Base-by-base conservation (phyloP, 2,888 invertebrate species). In the Stenurella melanura region DNA sequence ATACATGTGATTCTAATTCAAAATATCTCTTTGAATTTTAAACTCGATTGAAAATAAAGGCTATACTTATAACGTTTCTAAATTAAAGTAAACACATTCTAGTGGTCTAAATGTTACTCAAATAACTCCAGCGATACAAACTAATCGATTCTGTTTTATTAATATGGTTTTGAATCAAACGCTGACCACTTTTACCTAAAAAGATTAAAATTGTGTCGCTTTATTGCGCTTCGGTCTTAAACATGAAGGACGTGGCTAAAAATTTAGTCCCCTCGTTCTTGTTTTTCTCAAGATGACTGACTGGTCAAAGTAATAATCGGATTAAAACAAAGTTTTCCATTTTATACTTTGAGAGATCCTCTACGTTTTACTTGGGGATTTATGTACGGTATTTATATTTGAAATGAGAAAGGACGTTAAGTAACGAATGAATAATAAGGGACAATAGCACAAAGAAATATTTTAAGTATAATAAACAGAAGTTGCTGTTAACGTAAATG, bases 321-420 rank as follows among this genome's bases (percentile, higher is more conserved):
- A 69, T 69, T 69, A 69, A 56, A 69, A 42, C 30, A 68, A 34
- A 34, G 18, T 34, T 17, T 30, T 69, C 58, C n/a, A 68, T 67
- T 54, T 67, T 17, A 69, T 38, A 69, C 30, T 56, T 30, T 34
- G 56, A 34, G 26, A 57, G 38, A 34, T 6, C 57, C 57, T 69
- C 26, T 64, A 38, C 64, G 64, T 42, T 64, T 64, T 64, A 11
- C 21, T 19, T 42, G 3, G 12, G 63, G 12, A 2, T 19, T 38
- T 42, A 15, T 19, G 19, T 18, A 42, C 1, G 17, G n/a, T n/a
- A 34, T 26, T 58, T 69, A 30, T 57, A 30, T 17, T 26, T 17
- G 34, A 54, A 58, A 9, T 10, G 19, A 18, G 21, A 21, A 42
- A 1, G 10, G 12, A 17, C 18, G 7, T 10, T 38, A 12, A 42